A percentile compares a stretch with the other conserved stretches of the same genome.
These are phyloP conservation scores for Hypolimnas misippus DNA, from an alignment of 2,888 invertebrate species.

Conservation along the genomic window DNA sequence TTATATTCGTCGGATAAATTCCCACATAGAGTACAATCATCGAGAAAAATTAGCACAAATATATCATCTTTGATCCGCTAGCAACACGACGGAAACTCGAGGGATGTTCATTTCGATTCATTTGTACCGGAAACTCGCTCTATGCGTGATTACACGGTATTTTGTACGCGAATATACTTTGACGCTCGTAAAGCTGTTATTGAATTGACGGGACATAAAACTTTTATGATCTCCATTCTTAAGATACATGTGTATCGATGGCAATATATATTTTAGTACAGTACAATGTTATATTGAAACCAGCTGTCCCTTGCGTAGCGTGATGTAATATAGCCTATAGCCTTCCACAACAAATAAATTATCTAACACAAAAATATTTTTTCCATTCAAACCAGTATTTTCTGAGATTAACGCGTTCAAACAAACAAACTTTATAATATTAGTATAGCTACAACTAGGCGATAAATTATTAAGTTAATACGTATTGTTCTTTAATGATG, in stretches of 20 bases:
- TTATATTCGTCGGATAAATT: too few relatives aligned
- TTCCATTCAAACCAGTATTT: too few relatives aligned
- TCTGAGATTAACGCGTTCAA: too few relatives aligned
- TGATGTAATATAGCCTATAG: too few relatives aligned
- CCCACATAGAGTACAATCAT: background rate
- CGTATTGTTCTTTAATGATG: background rate
- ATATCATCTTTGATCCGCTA: background rate
- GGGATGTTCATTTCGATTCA: conserved; percentile 7
- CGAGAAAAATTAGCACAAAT: background rate
- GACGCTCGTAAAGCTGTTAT: conserved; percentile 28
- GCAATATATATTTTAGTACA: background rate
- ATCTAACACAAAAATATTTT: too few relatives aligned
- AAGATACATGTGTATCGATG: background rate
- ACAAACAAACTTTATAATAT: too few relatives aligned
- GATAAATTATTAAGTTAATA: too few relatives aligned
- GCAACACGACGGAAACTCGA: background rate
- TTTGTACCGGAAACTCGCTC: background rate
- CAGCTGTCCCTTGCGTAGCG: background rate
- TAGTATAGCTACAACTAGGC: too few relatives aligned
- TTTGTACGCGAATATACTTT: conserved; percentile 26
- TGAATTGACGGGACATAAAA: conserved; percentile 7
- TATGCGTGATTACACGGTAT: conserved; percentile 24
- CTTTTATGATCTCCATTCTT: background rate
- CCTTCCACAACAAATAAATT: too few relatives aligned
- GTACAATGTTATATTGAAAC: background rate